phyloP scores from a whole-genome alignment of 2,113 vertebrate species.

The Brienomyrus brachyistius region DNA sequence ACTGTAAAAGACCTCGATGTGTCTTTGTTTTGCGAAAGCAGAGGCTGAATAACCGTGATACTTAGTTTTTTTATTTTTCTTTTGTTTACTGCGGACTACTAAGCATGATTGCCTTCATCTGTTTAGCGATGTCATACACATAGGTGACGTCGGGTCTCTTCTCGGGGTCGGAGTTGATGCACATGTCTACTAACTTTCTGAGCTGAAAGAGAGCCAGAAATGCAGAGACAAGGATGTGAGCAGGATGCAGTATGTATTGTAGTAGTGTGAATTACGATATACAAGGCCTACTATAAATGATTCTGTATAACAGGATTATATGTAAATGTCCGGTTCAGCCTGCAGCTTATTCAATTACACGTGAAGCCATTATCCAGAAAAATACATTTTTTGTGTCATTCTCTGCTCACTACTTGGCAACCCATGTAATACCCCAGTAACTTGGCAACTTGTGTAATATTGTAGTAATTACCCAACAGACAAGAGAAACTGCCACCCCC shows the following conservation, averaged over 20 bases:
- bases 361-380: constrained; percentile 5
- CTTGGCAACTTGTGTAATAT: constrained; percentile 14
- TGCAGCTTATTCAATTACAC: neutral
- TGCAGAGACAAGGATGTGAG: neutral
- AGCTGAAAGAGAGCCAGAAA: constrained; percentile 57
- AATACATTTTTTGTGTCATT: neutral
- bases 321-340: constrained; percentile 10
- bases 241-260: neutral
- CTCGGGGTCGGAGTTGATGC: constrained; percentile 97
- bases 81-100: constrained; percentile 50
- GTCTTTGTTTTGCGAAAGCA: neutral
- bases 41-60: neutral
- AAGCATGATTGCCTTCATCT: constrained; percentile 78
- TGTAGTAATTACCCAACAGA: constrained; percentile 3
- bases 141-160: constrained; percentile 93
- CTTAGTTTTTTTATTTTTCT: neutral
- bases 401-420: neutral
- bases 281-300: neutral
- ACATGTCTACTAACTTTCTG: constrained; percentile 91
- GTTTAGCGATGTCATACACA: constrained; percentile 86
- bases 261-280: neutral
- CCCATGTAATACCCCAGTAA: constrained; percentile 8
- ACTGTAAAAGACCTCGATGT: neutral
- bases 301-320: neutral
- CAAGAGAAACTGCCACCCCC: neutral